phyloP scores from a whole-genome alignment of 2,113 vertebrate genomes.

The Dasypus novemcinctus region DNA sequence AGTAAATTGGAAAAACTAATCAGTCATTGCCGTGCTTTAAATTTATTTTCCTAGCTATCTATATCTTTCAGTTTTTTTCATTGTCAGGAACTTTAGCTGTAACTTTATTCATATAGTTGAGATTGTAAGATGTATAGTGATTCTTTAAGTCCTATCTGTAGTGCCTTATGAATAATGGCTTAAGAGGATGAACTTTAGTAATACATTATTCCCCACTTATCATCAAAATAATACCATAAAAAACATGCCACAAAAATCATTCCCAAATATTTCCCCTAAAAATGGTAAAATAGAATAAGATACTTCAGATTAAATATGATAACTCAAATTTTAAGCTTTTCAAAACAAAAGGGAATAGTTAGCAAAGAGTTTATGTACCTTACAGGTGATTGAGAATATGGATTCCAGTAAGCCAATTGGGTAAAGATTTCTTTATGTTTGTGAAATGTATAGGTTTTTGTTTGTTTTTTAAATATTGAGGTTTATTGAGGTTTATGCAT shows the following conservation, averaged over 20 bases:
- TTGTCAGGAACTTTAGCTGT: background rate
- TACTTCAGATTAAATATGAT: background rate
- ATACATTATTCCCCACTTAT: background rate
- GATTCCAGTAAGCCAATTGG: background rate
- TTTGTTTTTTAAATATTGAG: background rate
- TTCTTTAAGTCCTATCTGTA: background rate
- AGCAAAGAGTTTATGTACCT: background rate
- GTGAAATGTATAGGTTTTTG: background rate
- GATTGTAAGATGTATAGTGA: background rate
- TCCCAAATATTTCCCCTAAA: background rate
- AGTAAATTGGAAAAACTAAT: background rate
- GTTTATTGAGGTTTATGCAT: background rate
- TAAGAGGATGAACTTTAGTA: background rate
- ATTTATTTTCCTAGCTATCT: slow-evolving; percentile 1
- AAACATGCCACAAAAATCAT: background rate
- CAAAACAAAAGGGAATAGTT: slow-evolving; percentile 21
- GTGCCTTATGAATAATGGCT: background rate
- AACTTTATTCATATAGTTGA: background rate
- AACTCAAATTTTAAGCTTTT: slow-evolving; percentile 11
- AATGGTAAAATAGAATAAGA: background rate
- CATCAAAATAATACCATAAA: slow-evolving; percentile 26
- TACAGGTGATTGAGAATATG: background rate
- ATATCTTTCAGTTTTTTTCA: background rate
- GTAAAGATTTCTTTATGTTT: slow-evolving; percentile 14
- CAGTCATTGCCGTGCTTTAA: background rate